Base-by-base conservation (phyloP, 2,888 invertebrate genomes). In the Encarsia formosa region DNA sequence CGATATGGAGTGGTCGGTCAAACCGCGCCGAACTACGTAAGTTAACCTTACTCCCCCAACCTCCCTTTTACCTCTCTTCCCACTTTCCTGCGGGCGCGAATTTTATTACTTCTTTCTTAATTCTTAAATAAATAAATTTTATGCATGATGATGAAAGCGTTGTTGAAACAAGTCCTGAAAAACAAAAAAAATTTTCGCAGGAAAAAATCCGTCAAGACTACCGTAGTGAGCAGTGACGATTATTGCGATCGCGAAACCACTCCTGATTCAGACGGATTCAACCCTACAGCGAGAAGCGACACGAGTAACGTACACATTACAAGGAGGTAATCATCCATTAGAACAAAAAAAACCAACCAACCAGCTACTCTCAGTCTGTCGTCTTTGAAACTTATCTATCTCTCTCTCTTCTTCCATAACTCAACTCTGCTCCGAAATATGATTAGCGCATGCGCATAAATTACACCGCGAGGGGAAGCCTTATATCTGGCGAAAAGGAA, bases 1-100 rank as follows among this genome's bases (percentile, higher is more conserved):
- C 65, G 71, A 72, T 72, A 72, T 73, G 72, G 73, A 73, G 70
- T 73, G 73, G 72, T 65, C 73, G 66, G 64, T 71, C 62, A 73
- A 72, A 67, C 68, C 71, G 67, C 72, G 71, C 59, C 67, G 69
- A 71, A 70, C n/a, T n/a, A n/a, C 73, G 73, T 73, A 72, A 73
- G 73, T 73, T 40, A 48, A 13, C 20, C 15, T 26, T 24, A n/a
- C 4, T 4, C 5, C 8, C 24, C 2, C n/a, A 11, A 4, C 16
- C 11, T n/a, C 13, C 18, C n/a, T 18, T 18, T n/a, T 41, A 5
- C 3, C 41, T 19, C 24, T 15, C 22, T 22, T 22, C 8, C 23
- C 1, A 20, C 13, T 23, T 20, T 22, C 22, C 31, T 15, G 4
- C n/a, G 8, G 15, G 19, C 34, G 34, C n/a, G n/a, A n/a, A n/a